A percentile compares a stretch with the other conserved stretches of the same genome.
Evolutionary conservation across 92 coral and sea anemone genomes (phyloP).

Genomic region (Porites lobata): DNA sequence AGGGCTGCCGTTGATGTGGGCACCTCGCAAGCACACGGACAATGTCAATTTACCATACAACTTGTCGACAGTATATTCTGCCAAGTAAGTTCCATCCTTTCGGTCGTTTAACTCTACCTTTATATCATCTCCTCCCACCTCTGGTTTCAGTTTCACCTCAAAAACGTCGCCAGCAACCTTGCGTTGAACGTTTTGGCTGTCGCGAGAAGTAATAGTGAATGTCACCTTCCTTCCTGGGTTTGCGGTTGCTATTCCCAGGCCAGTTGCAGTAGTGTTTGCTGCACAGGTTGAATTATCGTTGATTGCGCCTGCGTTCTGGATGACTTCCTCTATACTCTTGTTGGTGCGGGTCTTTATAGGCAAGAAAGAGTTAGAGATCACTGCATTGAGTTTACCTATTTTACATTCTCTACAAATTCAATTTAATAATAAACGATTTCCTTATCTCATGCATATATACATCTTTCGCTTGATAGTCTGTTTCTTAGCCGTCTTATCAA

Average conservation of each 20-base stretch:
- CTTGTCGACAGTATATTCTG: background rate
- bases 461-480: too few relatives aligned
- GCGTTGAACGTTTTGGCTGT: background rate
- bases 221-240: background rate
- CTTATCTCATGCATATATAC: too few relatives aligned
- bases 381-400: too few relatives aligned
- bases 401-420: too few relatives aligned
- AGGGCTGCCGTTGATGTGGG: background rate
- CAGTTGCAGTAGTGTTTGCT: background rate
- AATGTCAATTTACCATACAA: background rate
- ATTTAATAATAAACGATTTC: too few relatives aligned
- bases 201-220: background rate
- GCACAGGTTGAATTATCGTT: background rate
- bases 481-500: too few relatives aligned
- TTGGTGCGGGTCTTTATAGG: too few relatives aligned
- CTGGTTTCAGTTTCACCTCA: background rate
- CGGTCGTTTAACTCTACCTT: background rate
- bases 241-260: background rate
- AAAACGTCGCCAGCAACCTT: background rate
- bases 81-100: background rate
- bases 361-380: too few relatives aligned
- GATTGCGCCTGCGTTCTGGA: background rate
- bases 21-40: background rate
- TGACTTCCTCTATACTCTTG: too few relatives aligned
- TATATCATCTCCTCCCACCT: background rate